phyloP scores from a whole-genome alignment of 1,140 invertebrate species.

The Drosophila gunungcola region DNA sequence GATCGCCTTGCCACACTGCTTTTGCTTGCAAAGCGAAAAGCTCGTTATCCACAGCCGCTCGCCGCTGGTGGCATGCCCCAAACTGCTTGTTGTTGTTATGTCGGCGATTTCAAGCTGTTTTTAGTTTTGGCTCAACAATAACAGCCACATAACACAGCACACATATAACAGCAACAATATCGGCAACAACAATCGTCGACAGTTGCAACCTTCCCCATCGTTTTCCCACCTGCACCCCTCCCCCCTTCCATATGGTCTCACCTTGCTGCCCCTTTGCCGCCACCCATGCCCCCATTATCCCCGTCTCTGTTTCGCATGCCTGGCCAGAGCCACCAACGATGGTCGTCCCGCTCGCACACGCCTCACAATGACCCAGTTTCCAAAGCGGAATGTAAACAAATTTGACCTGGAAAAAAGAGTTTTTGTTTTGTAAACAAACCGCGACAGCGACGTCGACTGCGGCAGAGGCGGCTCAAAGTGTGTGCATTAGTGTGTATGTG shows the following conservation, averaged over 20 bases:
- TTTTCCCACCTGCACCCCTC: slow-evolving; percentile 8
- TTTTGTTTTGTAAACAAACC: slow-evolving; percentile 81
- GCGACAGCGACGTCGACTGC: slow-evolving; percentile 25
- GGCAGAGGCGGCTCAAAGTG: slow-evolving; percentile 50
- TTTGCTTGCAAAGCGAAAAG: slow-evolving; percentile 4
- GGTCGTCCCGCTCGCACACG: slow-evolving; percentile 56
- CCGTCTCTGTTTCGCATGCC: slow-evolving; percentile 29
- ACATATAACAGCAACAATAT: slow-evolving; percentile 8
- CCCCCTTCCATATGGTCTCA: slow-evolving; percentile 11
- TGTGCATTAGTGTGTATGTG: slow-evolving; percentile 26
- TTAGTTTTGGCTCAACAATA: slow-evolving; percentile 44
- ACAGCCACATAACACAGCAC: slow-evolving; percentile 46
- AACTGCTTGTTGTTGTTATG: slow-evolving; percentile 39
- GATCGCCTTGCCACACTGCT: slow-evolving; percentile 1
- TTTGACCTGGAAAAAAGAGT: slow-evolving; percentile 79
- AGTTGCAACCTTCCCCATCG: slow-evolving; percentile 23
- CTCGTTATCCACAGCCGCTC: slow-evolving; percentile 27
- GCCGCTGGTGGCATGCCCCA: slow-evolving; percentile 70
- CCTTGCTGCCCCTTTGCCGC: slow-evolving; percentile 12
- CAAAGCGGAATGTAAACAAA: slow-evolving; percentile 82
- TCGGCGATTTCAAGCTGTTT: slow-evolving; percentile 12
- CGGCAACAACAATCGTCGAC: slow-evolving; percentile 21
- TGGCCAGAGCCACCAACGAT: slow-evolving; percentile 11
- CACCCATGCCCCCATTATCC: slow-evolving; percentile 3
- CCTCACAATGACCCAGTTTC: slow-evolving; percentile 79